phyloP scores from a whole-genome alignment of 2,113 vertebrate species.

The Rhea americana region DNA sequence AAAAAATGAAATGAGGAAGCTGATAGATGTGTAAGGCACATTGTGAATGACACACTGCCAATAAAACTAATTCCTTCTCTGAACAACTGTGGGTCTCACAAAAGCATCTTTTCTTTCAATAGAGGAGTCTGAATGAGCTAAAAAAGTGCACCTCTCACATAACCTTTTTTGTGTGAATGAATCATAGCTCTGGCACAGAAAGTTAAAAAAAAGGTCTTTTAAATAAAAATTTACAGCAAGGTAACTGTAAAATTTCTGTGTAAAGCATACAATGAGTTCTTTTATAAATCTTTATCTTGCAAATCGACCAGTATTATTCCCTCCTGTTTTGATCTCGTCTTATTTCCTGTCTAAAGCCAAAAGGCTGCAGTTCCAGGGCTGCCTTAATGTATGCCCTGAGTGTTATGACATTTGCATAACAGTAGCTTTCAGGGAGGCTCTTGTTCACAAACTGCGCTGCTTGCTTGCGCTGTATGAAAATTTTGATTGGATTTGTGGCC shows the following conservation, averaged over 20 bases:
- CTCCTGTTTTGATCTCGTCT: constrained; percentile 4
- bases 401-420: constrained; percentile 28
- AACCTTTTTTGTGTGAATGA: constrained; percentile 52
- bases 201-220: constrained; percentile 15
- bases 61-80: constrained; percentile 51
- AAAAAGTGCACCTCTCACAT: constrained; percentile 15
- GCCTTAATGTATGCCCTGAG: not conserved
- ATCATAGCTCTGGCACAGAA: constrained; percentile 23
- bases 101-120: constrained; percentile 32
- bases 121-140: constrained; percentile 42
- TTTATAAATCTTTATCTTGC: constrained; percentile 35
- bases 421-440: constrained; percentile 12
- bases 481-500: constrained; percentile 14
- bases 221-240: not conserved
- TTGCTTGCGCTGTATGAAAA: not conserved
- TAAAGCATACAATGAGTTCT: not conserved
- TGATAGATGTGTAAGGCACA: not conserved
- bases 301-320: not conserved
- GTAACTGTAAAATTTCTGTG: not conserved
- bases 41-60: constrained; percentile 36
- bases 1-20: not conserved
- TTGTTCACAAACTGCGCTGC: not conserved
- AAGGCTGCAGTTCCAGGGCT: not conserved
- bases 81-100: not conserved
- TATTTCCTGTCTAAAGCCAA: constrained; percentile 16